Base-by-base conservation (phyloP, 2,113 vertebrate species). In the Esox niger region DNA sequence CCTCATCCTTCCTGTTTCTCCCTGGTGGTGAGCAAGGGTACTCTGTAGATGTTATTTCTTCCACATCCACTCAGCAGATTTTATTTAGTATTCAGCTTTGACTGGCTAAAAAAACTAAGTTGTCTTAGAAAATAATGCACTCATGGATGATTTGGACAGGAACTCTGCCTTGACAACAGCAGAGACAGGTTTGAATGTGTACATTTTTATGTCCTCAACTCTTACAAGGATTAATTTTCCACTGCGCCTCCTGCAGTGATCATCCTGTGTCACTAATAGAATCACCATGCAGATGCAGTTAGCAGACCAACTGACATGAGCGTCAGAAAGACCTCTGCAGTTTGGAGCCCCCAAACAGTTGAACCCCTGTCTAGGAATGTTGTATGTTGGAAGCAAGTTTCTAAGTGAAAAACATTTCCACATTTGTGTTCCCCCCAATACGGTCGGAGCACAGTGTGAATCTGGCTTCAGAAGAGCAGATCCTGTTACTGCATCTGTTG, bases 401-500 rank as follows among this genome's bases (percentile, higher is more conserved):
- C 13, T 0, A 2, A 49, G 9, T 49, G 46, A 46, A 64, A 52
- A 43, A 43, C 38, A 4, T 47, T 46, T 5, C 21, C 30, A 25
- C 35, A 38, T 23, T 63, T 63, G 10, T 57, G 6, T 57, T 57
- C 11, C 55, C 10, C 25, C 56, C 43, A 29, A 30, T 70, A 17
- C 38, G 13, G 3, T 4, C 1, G 5, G 32, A 38, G 10, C 55
- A 67, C 49, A 57, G 43, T 38, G n/a, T 73, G 58, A 31, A 29
- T 59, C 46, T 27, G 11, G 54, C 77, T 13, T 71, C 49, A 3
- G 33, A 58, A 57, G 38, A 25, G 15, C 23, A 70, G 71, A 75
- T 70, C 54, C 63, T 76, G 43, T 58, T 63, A 21, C 70, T 61
- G 38, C 71, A 54, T 76, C 63, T 71, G 70, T 64, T 62, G 38